Percentiles rank a stretch among this genome's conserved stretches.
phyloP scores from a whole-genome alignment of 2,888 invertebrate species.

The Pollenia amentaria region DNA sequence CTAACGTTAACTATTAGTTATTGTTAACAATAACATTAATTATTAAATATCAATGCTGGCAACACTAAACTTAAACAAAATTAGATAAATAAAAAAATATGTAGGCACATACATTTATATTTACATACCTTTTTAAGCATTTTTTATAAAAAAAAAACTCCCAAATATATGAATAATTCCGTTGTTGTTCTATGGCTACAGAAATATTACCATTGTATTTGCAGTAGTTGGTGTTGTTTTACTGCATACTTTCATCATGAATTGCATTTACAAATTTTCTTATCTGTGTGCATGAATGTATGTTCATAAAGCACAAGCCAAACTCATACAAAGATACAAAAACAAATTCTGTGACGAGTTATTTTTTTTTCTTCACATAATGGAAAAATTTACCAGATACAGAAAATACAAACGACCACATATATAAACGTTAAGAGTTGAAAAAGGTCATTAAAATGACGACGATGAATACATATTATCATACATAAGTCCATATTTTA shows the following conservation, averaged over 20 bases:
- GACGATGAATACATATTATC: constrained; percentile 15
- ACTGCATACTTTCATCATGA: constrained; percentile 33
- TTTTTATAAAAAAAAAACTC: too few species aligned
- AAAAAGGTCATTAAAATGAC: constrained; percentile 47
- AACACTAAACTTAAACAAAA: too few species aligned
- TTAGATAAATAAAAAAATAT: too few species aligned
- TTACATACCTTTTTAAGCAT: too few species aligned
- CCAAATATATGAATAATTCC: too few species aligned
- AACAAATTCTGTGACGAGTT: constrained; percentile 12
- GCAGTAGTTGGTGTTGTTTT: constrained; percentile 11
- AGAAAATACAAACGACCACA: constrained; percentile 35
- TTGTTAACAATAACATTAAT: too few species aligned
- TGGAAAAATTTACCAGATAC: constrained; percentile 64
- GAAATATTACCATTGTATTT: background rate
- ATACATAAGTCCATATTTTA: constrained; percentile 35
- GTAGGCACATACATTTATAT: too few species aligned
- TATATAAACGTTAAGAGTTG: constrained; percentile 39
- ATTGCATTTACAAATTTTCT: constrained; percentile 51
- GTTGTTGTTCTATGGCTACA: too few species aligned
- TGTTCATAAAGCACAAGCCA: background rate
- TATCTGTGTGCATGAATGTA: background rate
- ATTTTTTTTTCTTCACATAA: constrained; percentile 36
- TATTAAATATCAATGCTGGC: too few species aligned
- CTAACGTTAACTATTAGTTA: too few species aligned
- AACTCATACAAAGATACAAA: constrained; percentile 12